These are phyloP conservation scores for Aeoliscus strigatus DNA, from an alignment of 2,797 vertebrate species.

Conservation along the genomic window DNA sequence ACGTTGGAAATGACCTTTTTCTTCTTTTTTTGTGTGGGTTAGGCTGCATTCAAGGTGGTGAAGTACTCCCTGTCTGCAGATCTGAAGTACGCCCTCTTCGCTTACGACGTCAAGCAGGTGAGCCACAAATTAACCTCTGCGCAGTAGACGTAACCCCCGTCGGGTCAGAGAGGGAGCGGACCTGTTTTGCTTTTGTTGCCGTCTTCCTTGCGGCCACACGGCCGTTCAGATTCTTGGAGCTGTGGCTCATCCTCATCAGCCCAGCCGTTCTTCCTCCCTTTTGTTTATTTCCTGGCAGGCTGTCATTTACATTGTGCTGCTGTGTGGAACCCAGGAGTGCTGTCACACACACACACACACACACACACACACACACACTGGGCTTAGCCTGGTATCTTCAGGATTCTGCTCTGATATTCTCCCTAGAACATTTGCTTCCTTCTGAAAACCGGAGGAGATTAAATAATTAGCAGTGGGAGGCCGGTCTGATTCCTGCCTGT, in stretches of 20 bases:
- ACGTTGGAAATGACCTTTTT: no score
- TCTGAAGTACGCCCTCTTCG: conserved; percentile 88
- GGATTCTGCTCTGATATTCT: no score
- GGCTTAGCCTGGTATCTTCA: no score
- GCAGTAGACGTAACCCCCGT: no score
- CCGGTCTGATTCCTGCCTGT: neutral
- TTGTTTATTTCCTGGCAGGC: conserved; percentile 30
- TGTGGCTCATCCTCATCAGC: conserved; percentile 6
- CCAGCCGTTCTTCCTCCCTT: neutral
- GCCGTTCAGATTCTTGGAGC: no score
- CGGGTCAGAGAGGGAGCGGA: no score
- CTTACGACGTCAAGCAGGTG: conserved; percentile 92
- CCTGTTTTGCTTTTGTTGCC: no score
- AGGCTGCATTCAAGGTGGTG: conserved; percentile 91
- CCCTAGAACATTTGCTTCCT: no score
- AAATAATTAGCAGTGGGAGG: neutral
- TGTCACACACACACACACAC: conserved; percentile 14
- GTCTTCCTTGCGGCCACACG: no score
- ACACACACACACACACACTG: conserved; percentile 8
- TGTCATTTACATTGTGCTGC: conserved; percentile 22
- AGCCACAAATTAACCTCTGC: conserved; percentile 7
- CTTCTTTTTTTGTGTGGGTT: neutral
- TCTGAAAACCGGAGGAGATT: neutral
- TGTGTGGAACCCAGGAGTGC: conserved; percentile 3
- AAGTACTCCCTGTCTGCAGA: conserved; percentile 90